Evolutionary conservation across 2,797 vertebrate genomes (phyloP), one percentile per base, ranked within the genome.

Genomic region (Coluber constrictor): DNA sequence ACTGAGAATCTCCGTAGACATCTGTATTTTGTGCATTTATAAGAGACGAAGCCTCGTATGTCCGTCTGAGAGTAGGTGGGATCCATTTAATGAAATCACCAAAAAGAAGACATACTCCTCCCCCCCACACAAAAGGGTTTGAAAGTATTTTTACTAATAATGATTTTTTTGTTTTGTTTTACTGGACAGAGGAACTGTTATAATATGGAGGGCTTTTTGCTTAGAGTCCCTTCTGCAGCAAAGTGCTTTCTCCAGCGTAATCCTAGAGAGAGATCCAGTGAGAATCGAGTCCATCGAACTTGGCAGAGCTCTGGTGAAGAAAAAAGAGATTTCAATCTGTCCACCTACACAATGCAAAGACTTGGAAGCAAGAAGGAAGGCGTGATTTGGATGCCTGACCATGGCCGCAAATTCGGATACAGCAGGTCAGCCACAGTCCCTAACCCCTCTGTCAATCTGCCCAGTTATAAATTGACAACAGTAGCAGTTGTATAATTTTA

Each of bases 381-480:
- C 0, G 9, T 12, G 74, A 47, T 1, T 25, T 2, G 20, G 20
- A 47, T 0, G 0, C 0, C 74, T 1, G 20, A 25, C 20, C 37
- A 25, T 5, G 10, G 10, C 2, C 2, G 20, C 10, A 0, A 1
- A 10, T 12, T 83, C 37, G 0, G 74, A 11, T 43, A 20, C 1
- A 20, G 5, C 57, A 20, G 59, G 59, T 60, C 59, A 60, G 59
- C 59, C 20, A 60, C 23, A 60, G 2, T 25, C 59, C 20, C 20
- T 60, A 20, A 59, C 5, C 0, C 57, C 10, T 63, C 27, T n/a
- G 4, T 66, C 61, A 29, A 13, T n/a, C 61, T n/a, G 11, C 4
- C 61, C 11, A 66, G 29, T 13, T 66, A 5, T 13, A n/a, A 29
- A 66, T 13, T 4, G 5, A 66, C 61, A 13, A 63, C 27, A n/a